Evolutionary conservation across 2,888 invertebrate genomes (phyloP), one percentile per base, ranked within the genome.

Genomic region (Stenurella melanura): DNA sequence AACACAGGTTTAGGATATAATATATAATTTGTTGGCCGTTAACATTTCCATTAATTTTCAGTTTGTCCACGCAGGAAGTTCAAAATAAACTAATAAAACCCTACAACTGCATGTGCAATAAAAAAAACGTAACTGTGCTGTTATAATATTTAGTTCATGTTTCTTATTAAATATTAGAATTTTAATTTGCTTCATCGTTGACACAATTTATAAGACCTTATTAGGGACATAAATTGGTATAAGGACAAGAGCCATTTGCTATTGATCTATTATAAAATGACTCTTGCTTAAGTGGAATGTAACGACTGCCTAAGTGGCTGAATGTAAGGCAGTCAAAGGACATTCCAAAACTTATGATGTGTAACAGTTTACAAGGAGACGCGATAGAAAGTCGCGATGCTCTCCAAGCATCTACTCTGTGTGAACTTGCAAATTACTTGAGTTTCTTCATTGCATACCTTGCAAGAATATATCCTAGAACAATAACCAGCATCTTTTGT

Each of bases 391-490:
- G 63, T 7, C 26, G 63, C 58, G 54, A 64, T 58, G 42, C 72
- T 73, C 70, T 21, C 58, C 34, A 64, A 75, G 69, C 69, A 12
- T 57, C 34, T 69, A 19, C 58, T 68, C 73, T 71, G 67, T 75
- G 75, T 73, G 78, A 82, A 82, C 82, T 81, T 80, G 81, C 78
- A 81, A 84, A 84, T 82, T 81, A 81, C 82, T 82, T 74, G 81
- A 82, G 81, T 83, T 82, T 83, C 82, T 73, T 74, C 81, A 77
- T 78, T 73, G 79, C 83, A 79, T 81, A 79, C 82, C 81, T 77
- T 74, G 34, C 61, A 78, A 78, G 77, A 80, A 50, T 50, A 79
- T 78, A 81, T 80, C 74, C 50, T 67, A 67, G 77, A 74, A 73
- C 79, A 80, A 80, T 78, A 81, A 81, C 79, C 73, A 73, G 75